A percentile compares a stretch with the other conserved stretches of the same genome.
These are phyloP conservation scores for Thalassarche chlororhynchos DNA, from an alignment of 2,113 vertebrate species.

Conservation along the genomic window DNA sequence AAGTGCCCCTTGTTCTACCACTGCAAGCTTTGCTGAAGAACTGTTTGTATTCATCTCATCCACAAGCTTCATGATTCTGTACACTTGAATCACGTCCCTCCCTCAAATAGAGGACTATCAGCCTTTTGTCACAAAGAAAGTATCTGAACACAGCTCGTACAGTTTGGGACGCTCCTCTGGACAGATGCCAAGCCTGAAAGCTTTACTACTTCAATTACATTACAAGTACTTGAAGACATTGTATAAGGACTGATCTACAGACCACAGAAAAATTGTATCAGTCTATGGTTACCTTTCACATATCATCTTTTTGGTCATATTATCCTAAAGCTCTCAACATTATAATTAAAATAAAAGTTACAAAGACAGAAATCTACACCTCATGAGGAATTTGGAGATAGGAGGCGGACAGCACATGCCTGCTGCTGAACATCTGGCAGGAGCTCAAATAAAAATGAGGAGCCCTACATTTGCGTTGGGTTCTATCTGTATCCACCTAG, in stretches of 20 bases:
- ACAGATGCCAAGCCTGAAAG: not conserved
- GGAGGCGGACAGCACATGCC: not conserved
- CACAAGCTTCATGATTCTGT: not conserved
- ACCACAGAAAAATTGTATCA: not conserved
- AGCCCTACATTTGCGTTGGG: fast-evolving
- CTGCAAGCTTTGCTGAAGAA: not conserved
- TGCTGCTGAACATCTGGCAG: not conserved
- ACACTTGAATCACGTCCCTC: not conserved
- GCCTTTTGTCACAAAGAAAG: not conserved
- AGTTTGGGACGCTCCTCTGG: not conserved
- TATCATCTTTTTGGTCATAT: not conserved
- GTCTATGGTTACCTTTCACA: not conserved
- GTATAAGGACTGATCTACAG: not conserved
- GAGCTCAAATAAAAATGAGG: not conserved
- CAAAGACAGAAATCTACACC: not conserved
- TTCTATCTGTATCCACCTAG: not conserved
- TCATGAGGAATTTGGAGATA: not conserved
- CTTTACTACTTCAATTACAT: not conserved
- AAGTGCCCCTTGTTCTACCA: not conserved
- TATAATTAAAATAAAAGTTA: not conserved
- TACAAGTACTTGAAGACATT: not conserved
- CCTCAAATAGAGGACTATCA: not conserved
- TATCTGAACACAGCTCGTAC: not conserved
- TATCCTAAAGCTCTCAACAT: not conserved
- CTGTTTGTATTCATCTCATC: not conserved